Evolutionary conservation across 2,888 invertebrate genomes (phyloP), one percentile per base, ranked within the genome.

Genomic region (Polydrusus cervinus): DNA sequence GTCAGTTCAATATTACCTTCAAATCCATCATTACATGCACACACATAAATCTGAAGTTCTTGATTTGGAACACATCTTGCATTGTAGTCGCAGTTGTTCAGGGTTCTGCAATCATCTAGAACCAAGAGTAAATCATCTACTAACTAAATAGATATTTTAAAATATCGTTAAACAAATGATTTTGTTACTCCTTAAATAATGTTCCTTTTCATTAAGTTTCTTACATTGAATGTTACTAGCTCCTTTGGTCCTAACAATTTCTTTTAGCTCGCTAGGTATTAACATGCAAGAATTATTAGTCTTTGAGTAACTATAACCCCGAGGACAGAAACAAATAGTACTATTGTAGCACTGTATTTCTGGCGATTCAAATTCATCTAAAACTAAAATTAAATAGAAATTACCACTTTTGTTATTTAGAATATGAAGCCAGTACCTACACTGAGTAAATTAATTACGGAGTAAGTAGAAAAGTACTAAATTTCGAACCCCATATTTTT

Each of bases 1-100:
- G n/a, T n/a, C n/a, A n/a, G n/a, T n/a, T n/a, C n/a, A n/a, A n/a
- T 20, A 9, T 47, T 40, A 76, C 77, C 77, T 67, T 74, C 74
- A 38, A 53, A 77, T 7, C 77, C 96, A n/a, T 91, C 89, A 74
- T 92, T 93, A 84, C 97, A 97, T 55, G 91, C 90, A 84, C 97
- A 97, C 71, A 88, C 87, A 81, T 91, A 91, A 1, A 89, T 87
- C 45, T 53, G 76, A 13, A 73, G 66, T 34, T 89, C 86, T 13
- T 90, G 87, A 53, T 90, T 87, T 86, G 89, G 91, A 68, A 91
- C 88, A 85, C 97, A 97, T 65, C 93, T 90, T 6, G 96, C 97
- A 84, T 95, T 92, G 14, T 91, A 90, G 81, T 96, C 94, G 84
- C 97, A 98, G 82, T 93, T 93, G 80, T 93, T 90, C 74, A 94